Evolutionary conservation across 2,888 invertebrate species (phyloP), one percentile per base, ranked within the genome.

Genomic region (Alloplasta piceator): DNA sequence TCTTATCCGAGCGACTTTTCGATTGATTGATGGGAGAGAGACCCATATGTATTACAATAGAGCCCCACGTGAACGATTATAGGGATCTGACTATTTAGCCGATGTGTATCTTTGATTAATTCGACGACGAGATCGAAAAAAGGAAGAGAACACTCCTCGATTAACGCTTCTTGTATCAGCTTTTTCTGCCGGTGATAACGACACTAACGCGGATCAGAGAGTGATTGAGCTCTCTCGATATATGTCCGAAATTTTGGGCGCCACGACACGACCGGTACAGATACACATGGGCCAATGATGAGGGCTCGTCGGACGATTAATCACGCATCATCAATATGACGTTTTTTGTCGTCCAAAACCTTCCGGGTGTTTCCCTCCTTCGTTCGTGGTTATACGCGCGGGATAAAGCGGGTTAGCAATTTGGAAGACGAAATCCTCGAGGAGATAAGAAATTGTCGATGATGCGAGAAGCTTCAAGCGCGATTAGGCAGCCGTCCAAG

Each of bases 241-340:
- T 26, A 16, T 41, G 73, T 38, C 14, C 26, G 26, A 3, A 26
- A 26, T 26, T 26, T 26, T 26, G 73, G 56, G 14, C 73, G 43
- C 52, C 26, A 9, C 52, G 41, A 16, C 41, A 14, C 3, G 26
- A 26, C 3, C 26, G 1, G 3, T 26, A 26, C 39, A 10, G 41
- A 39, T 6, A 26, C 26, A 26, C 26, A 12, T 36, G 64, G 36
- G 46, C 55, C 41, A 12, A 10, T 6, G 12, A 60, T 39, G 60
- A 60, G 60, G 39, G 60, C 60, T 77, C 70, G 63, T 56, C 56
- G n/a, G 63, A 56, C 70, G 70, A 77, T 77, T 77, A 64, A 77
- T 77, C 76, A 64, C 60, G 12, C 26, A 75, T 52, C 43, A 43
- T 14, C 63, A 60, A 56, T 56, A 36, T 16, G 46, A 64, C 61